phyloP scores from a whole-genome alignment of 2,797 vertebrate species.

The Onychomys torridus region DNA sequence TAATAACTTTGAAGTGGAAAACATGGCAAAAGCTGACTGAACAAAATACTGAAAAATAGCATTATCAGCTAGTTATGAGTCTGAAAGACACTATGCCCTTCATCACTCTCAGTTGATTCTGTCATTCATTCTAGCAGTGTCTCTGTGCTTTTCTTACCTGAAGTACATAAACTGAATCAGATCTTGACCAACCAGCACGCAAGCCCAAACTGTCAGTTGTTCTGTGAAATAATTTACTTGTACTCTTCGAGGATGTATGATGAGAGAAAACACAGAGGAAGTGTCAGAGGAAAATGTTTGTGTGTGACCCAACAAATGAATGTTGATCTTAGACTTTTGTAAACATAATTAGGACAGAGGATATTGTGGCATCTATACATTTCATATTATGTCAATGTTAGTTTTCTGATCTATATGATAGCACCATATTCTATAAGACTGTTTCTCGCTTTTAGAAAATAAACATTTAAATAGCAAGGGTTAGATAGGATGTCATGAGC shows the following conservation, averaged over 20 bases:
- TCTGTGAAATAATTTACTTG: neutral
- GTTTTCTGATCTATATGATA: slow-evolving; percentile 26
- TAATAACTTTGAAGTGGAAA: neutral
- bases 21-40: neutral
- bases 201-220: neutral
- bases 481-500: neutral
- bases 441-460: slow-evolving; percentile 44
- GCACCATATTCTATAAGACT: neutral
- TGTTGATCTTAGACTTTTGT: neutral
- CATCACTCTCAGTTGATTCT: neutral
- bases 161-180: neutral
- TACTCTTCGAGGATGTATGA: neutral
- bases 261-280: neutral
- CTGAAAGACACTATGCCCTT: neutral
- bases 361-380: neutral
- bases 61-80: neutral
- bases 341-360: neutral
- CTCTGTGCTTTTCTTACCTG: neutral
- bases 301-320: neutral
- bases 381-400: neutral
- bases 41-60: neutral
- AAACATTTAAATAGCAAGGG: neutral
- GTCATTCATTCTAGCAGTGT: fast-evolving
- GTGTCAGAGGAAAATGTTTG: neutral
- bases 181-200: neutral